phyloP scores from a whole-genome alignment of 30 jellyfish, hydroid and myxozoan species.

The Phacellophora camtschatica region DNA sequence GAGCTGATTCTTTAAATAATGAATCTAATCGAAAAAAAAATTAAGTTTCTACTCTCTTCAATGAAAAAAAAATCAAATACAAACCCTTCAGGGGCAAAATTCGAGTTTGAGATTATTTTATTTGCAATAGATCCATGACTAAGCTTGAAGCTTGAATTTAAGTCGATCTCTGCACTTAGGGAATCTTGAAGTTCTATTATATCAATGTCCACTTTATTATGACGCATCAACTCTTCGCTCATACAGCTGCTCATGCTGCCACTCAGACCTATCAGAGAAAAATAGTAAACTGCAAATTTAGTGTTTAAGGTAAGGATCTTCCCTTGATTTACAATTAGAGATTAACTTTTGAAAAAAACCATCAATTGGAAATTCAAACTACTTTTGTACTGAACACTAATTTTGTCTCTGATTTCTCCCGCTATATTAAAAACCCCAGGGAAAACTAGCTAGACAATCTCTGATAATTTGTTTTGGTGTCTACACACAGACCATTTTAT shows the following conservation, averaged over 20 bases:
- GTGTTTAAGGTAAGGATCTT: background rate
- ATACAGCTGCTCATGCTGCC: conserved; percentile 76
- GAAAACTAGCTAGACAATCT: no score
- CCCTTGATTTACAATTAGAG: background rate
- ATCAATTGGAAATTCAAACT: no score
- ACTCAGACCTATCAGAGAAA: conserved; percentile 48
- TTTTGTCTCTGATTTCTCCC: no score
- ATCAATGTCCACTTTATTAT: conserved; percentile 35
- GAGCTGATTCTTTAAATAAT: background rate
- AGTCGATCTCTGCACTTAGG: conserved; percentile 63
- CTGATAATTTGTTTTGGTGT: no score
- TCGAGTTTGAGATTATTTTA: conserved; percentile 70
- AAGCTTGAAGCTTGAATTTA: conserved; percentile 53
- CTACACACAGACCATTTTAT: no score
- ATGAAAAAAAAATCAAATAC: background rate
- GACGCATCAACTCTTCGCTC: conserved; percentile 73
- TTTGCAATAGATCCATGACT: conserved; percentile 73
- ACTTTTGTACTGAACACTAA: no score
- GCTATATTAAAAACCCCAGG: no score
- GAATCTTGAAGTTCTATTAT: conserved; percentile 59
- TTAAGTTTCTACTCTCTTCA: background rate
- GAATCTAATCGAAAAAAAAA: background rate
- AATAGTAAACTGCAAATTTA: background rate
- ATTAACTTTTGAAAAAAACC: background rate
- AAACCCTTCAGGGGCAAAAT: conserved; percentile 89